Base-by-base conservation (phyloP, 2,113 vertebrate genomes). In the Catharus bicknelli region DNA sequence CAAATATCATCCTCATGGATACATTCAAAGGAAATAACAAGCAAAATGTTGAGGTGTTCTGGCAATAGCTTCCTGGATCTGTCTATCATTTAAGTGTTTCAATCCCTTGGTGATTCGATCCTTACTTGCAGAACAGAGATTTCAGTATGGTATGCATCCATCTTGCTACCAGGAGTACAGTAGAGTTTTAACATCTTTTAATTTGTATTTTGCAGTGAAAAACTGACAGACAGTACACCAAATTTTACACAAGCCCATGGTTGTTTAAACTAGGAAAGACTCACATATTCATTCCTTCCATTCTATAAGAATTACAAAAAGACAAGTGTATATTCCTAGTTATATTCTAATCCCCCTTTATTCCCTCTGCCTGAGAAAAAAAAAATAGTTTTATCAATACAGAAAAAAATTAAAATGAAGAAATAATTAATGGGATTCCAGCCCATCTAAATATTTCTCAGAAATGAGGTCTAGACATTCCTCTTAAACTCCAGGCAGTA, bases 391-490 rank as follows among this genome's bases (percentile, higher is more conserved):
- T 83, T 54, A 79, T 59, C 19, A 51, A 34, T 34, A 47, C 4
- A 23, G 22, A 21, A 57, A 45, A 58, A 63, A 69, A 53, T 5
- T 16, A 45, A 62, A 83, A 43, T 38, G 4, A 34, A 62, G 5
- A 79, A 83, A 66, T 27, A 76, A 80, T 73, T 73, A 62, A 68
- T 34, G 17, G 43, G 11, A 83, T 55, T 85, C 20, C 34, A 68
- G 11, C 4, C 74, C 43, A 75, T 12, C 48, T 88, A 88, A 75
- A 55, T 88, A 51, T 79, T 92, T 83, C 83, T 61, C 18, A 79
- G 88, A 95, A 93, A 96, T 55, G 48, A 85, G 13, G 32, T 78
- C 55, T 85, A 92, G 75, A 89, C 66, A 79, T 9, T 79, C 29
- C 17, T 85, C 20, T 70, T 67, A 54, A 83, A 82, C 48, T 90